phyloP scores from a whole-genome alignment of 2,113 vertebrate genomes.

The Clarias magur region DNA sequence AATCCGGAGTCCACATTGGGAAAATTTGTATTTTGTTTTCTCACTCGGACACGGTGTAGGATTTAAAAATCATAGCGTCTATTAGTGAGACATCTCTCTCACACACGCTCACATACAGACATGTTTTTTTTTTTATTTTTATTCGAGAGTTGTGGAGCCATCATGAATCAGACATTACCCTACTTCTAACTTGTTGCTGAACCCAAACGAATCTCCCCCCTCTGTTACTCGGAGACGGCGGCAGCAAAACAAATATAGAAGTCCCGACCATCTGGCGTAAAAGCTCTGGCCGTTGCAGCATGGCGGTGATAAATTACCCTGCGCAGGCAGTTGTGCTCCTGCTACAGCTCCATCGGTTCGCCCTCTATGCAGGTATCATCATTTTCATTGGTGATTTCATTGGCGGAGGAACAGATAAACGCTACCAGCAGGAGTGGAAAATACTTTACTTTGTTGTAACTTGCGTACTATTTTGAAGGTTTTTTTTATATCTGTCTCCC shows the following conservation, averaged over 20 bases:
- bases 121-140: background rate
- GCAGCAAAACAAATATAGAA: background rate
- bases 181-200: background rate
- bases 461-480: background rate
- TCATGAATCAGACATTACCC: background rate
- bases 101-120: background rate
- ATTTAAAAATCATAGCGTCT: background rate
- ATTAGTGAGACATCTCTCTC: background rate
- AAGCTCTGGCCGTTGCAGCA: background rate
- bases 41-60: background rate
- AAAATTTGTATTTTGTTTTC: background rate
- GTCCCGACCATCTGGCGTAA: background rate
- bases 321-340: slow-evolving; percentile 2
- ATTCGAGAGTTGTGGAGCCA: background rate
- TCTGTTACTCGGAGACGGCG: background rate
- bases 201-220: background rate
- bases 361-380: background rate
- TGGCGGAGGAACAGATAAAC: too few relatives aligned
- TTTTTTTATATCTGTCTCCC: background rate
- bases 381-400: background rate
- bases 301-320: background rate
- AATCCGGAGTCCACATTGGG: background rate
- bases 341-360: background rate
- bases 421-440: background rate
- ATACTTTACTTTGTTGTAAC: background rate